phyloP scores from a whole-genome alignment of 1,140 invertebrate genomes.

The Penaeus vannamei region DNA sequence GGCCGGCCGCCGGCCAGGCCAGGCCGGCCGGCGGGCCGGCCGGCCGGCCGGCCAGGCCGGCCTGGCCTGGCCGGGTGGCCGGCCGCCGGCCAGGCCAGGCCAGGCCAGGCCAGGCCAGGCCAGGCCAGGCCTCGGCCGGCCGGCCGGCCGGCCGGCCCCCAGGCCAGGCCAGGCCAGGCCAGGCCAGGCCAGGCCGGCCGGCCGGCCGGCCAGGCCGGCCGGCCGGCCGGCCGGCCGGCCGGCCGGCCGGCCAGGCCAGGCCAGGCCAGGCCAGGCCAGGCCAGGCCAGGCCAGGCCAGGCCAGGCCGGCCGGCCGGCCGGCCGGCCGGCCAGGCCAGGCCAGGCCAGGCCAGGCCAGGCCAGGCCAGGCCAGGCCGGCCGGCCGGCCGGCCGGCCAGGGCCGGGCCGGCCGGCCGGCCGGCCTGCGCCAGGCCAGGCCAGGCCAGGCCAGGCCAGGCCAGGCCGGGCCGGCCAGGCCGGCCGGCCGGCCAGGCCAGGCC shows the following conservation, averaged over 20 bases:
- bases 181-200: conserved; percentile 39
- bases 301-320: not conserved
- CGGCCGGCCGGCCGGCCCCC: conserved; percentile 6
- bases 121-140: conserved; percentile 40
- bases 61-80: conserved; percentile 34
- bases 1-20: no score
- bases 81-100: conserved; percentile 64
- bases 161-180: conserved; percentile 32
- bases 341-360: conserved; percentile 21
- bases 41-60: conserved; percentile 43
- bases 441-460: conserved; percentile 49
- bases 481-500: conserved; percentile 56
- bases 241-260: no score
- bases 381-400: not conserved
- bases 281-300: conserved; percentile 40
- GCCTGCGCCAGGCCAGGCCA: conserved; percentile 41
- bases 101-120: conserved; percentile 38
- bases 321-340: no score
- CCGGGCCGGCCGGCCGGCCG: conserved; percentile 16
- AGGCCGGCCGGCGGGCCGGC: conserved; percentile 40
- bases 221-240: no score
- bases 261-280: conserved; percentile 36
- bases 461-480: conserved; percentile 36
- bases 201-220: no score
- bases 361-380: conserved; percentile 52